A percentile compares a stretch with the other conserved stretches of the same genome.
Evolutionary conservation across 1,140 invertebrate genomes (phyloP).

Genomic region (Euwallacea fornicatus): DNA sequence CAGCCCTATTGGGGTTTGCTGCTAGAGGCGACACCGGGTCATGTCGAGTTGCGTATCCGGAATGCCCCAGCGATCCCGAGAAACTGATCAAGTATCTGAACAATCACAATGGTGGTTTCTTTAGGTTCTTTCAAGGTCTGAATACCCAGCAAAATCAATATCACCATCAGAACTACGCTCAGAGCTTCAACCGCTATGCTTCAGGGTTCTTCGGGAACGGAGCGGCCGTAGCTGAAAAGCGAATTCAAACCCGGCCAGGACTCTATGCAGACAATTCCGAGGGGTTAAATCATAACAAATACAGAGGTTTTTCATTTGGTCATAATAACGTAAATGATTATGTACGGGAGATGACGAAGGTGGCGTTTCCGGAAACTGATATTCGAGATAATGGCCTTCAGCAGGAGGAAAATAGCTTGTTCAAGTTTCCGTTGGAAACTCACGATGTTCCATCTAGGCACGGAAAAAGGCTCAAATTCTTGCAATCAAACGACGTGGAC

Average conservation of each 20-base stretch:
- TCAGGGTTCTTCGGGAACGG: slow-evolving; percentile 8
- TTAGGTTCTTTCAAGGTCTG: slow-evolving; percentile 69
- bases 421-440: slow-evolving; percentile 37
- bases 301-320: background rate
- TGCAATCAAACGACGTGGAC: slow-evolving; percentile 23
- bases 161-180: background rate
- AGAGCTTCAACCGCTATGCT: slow-evolving; percentile 22
- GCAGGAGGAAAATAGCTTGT: background rate
- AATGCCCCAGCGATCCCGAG: slow-evolving; percentile 72
- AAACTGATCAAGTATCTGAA: slow-evolving; percentile 77
- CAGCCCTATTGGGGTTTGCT: slow-evolving; percentile 70
- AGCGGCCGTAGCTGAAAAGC: slow-evolving; percentile 30
- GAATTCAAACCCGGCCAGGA: slow-evolving; percentile 40
- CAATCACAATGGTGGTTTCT: slow-evolving; percentile 84
- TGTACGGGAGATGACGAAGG: too few species aligned
- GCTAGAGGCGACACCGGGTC: slow-evolving; percentile 62
- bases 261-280: slow-evolving; percentile 1
- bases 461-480: slow-evolving; percentile 36
- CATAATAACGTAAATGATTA: background rate
- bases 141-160: slow-evolving; percentile 8
- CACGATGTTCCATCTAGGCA: slow-evolving; percentile 15
- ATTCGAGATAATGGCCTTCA: background rate
- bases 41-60: slow-evolving; percentile 68
- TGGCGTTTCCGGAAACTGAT: too few species aligned
- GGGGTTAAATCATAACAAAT: background rate